Base-by-base conservation (phyloP, 2,113 vertebrate species). In the Nibea albiflora region DNA sequence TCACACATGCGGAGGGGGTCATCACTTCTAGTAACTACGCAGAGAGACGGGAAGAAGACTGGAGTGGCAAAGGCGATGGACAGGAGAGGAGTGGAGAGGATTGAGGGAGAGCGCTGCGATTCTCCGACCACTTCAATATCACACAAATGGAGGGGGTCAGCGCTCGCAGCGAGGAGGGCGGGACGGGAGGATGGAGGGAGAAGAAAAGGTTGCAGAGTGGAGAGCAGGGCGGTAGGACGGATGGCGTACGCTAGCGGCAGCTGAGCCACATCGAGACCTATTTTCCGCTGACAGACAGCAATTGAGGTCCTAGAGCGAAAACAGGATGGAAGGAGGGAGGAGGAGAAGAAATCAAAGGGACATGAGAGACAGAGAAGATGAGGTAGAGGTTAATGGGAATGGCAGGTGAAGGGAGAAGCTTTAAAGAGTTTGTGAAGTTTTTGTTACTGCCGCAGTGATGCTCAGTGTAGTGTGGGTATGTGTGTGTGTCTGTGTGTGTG, bases 321-420 rank as follows among this genome's bases (percentile, higher is more conserved):
- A 79, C 75, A 42, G 49, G 85, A 73, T 65, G 61, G 82, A 68
- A 50, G 39, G 49, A 31, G 62, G 2, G 14, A 3, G n/a, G 62
- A 47, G 5, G 15, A 3, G 63, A 66, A 56, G 69, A 80, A 44
- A 70, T 22, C 11, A 35, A 22, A 56, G 42, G 61, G 74, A 76
- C 71, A 58, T 58, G 77, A 82, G 73, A 82, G 75, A 80, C 66
- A 50, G 73, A 81, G 83, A 83, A 80, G 78, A 82, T 65, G 84
- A 85, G 81, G 70, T 73, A 47, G 76, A 87, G 90, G 87, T 89
- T 85, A 88, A 92, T 86, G 64, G 76, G 88, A 88, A 83, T 85
- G 84, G 83, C 80, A 86, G 87, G 80, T 68, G 76, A 78, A 80
- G 42, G 58, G 64, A 80, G 83, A 84, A 82, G 76, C 73, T 85